Base-by-base conservation (phyloP, 2,797 vertebrate species). In the Sebastes alutus region DNA sequence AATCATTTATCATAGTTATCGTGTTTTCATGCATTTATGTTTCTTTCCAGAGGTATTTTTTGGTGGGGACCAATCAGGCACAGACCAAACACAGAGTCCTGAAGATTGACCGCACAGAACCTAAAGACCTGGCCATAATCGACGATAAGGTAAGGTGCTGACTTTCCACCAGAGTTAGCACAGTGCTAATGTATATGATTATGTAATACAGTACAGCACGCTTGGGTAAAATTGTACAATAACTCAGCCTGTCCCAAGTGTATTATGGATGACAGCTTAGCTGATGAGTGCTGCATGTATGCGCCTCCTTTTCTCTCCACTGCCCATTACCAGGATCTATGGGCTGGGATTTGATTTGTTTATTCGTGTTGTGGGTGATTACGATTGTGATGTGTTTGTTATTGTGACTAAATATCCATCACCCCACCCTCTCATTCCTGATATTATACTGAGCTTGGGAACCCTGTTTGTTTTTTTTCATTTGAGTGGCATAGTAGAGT, bases 31-130 rank as follows among this genome's bases (percentile, higher is more conserved):
- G 4, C 13, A 66, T 62, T 74, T 10, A 20, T 85, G 72, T 7
- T 20, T 71, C 33, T 69, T 85, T 68, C 6, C 92, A 99, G 99
- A 95, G 98, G 55, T 99, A 97, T 95, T 99, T 99, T 90, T 95
- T 99, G 2, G 98, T 99, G 63, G 99, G 99, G 66, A 97, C 96
- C 90, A 99, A 99, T 94, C 96, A 97, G 75, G 97, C 98, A 64
- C 97, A 98, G 94, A 99, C 98, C 32, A 99, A 98, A 89, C 97
- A 98, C 27, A 92, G 97, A 52, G 98, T 99, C 83, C 93, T 99
- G 89, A 99, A 99, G 96, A 99, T 99, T 86, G 98, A 99, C 89
- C 97, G 98, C 85, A 99, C 98, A 22, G 99, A 99, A 90, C 97
- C 98, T 0, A 97, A 94, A 88, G 98, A 99, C 93, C 95, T 99